Base-by-base conservation (phyloP, 2,113 vertebrate genomes). In the Catharus fuscescens region DNA sequence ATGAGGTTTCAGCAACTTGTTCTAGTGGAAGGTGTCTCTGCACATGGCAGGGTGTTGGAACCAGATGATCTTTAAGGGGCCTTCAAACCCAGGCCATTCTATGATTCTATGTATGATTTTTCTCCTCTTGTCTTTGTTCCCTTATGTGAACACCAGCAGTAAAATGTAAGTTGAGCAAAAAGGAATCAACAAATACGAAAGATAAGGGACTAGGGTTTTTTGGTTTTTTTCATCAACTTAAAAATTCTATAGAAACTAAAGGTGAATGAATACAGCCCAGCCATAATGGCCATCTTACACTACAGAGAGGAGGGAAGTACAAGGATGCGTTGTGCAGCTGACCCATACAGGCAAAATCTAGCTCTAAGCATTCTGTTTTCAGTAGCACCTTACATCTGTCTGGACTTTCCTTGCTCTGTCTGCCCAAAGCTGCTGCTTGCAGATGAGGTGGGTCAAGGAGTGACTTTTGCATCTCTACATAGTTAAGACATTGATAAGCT, bases 401-500 rank as follows among this genome's bases (percentile, higher is more conserved):
- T 82, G 59, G 54, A 72, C 18, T 21, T 8, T 60, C 15, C 36
- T 47, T 80, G 24, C 34, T 61, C 20, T 88, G 20, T 52, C 40
- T 72, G 32, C 32, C 50, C 40, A 61, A 91, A 93, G 42, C 25
- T 54, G 29, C 13, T 74, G 21, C 42, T 50, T 80, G n/a, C 15
- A 83, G 16, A 83, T 29, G 29, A 56, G 9, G 19, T 24, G 76
- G 32, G 18, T 81, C 34, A 15, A 1, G 3, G 18, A 26, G 36
- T 53, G n/a, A 65, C 54, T 88, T 76, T 36, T 29, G 12, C 5
- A 3, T 23, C 38, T 65, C 60, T 73, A 7, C 23, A 45, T 29
- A 38, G 5, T 34, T 88, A 70, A 53, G 60, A 20, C 0, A 0
- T 18, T 1, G 0, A n/a, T 42, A 45, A 65, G 13, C 15, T 78